Percentiles rank a stretch among this genome's conserved stretches.
Conservation (phyloP, 2,888 invertebrate genomes). For the Lysandra coridon region DNA sequence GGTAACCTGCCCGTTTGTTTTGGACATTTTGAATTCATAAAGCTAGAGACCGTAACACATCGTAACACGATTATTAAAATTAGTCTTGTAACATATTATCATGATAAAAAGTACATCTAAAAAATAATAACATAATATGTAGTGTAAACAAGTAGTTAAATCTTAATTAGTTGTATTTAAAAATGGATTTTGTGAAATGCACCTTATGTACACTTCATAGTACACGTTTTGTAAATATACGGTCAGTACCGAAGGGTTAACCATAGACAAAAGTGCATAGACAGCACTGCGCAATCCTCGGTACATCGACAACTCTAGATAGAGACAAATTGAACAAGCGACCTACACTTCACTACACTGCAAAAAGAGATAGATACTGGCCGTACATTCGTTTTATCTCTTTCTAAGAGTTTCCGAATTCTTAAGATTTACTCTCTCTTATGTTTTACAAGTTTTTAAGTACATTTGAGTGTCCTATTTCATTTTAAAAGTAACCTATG, state of each 20-base stretch:
- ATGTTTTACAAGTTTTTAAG: background rate
- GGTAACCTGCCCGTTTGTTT: background rate
- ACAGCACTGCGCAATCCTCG: background rate
- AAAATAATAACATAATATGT: background rate
- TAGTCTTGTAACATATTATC: background rate
- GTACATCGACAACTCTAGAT: background rate
- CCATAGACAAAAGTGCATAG: background rate
- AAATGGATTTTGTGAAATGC: background rate
- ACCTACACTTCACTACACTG: background rate
- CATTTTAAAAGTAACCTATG: background rate
- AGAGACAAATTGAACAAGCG: background rate
- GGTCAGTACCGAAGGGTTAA: background rate
- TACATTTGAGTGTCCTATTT: background rate
- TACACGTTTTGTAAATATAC: background rate
- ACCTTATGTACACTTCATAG: slow-evolving; percentile 2
- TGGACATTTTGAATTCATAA: slow-evolving; percentile 12
- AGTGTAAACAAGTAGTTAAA: slow-evolving; percentile 14
- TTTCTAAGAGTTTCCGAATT: background rate
- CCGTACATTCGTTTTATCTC: background rate
- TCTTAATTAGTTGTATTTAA: background rate
- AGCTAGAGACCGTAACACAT: slow-evolving; percentile 9
- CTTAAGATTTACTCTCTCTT: background rate
- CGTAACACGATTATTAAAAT: background rate
- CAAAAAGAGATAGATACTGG: background rate
- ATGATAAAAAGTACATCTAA: background rate